phyloP scores from a whole-genome alignment of 2,113 vertebrate genomes.

The Thalassarche chlororhynchos region DNA sequence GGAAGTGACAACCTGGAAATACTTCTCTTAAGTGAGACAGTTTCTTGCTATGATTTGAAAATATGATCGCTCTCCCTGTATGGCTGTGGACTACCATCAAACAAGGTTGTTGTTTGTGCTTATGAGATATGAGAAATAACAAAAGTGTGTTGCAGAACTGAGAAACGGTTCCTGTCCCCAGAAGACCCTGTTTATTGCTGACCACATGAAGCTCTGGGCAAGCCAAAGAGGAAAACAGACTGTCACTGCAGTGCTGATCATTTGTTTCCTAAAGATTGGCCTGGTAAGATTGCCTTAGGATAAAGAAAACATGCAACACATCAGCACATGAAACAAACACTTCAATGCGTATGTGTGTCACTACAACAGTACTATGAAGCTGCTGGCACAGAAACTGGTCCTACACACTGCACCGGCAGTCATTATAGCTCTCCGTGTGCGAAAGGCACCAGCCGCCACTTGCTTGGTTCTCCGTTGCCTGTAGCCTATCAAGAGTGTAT shows the following conservation, averaged over 20 bases:
- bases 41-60: neutral
- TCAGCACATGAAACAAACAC: neutral
- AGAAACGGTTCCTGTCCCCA: neutral
- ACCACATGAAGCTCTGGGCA: neutral
- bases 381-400: neutral
- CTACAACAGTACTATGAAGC: neutral
- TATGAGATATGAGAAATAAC: neutral
- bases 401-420: fast-evolving
- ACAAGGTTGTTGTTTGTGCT: neutral
- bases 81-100: neutral
- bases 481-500: neutral
- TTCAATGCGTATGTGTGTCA: neutral
- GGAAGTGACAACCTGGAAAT: neutral
- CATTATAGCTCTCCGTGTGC: fast-evolving
- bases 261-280: neutral
- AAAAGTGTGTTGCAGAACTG: neutral
- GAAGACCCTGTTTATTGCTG: neutral
- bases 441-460: neutral
- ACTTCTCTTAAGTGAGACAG: neutral
- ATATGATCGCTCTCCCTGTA: neutral
- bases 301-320: neutral
- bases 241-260: fast-evolving
- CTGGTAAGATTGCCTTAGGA: neutral
- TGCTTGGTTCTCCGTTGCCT: neutral
- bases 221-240: neutral